Conservation (phyloP, 2,113 vertebrate species). For the Phaethornis superciliosus region DNA sequence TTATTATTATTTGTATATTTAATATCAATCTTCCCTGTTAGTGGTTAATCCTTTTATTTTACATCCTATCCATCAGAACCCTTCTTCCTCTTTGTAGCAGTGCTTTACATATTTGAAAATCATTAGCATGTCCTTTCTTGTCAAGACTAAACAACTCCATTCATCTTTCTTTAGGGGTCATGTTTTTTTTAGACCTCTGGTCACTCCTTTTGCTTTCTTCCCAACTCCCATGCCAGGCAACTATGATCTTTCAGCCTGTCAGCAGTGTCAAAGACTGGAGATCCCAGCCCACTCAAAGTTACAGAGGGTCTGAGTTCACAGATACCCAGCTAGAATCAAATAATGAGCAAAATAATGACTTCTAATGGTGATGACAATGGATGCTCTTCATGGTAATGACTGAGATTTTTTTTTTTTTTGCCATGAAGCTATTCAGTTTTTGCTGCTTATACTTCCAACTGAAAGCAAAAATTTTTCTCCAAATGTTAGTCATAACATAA, state of each 20-base stretch:
- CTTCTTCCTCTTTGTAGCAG: neutral
- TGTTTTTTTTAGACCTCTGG: constrained; percentile 56
- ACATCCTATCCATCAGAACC: neutral
- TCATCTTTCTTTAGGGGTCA: constrained; percentile 63
- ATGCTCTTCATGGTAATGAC: neutral
- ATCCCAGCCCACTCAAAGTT: neutral
- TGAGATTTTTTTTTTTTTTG: neutral
- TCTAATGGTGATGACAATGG: neutral
- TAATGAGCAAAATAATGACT: neutral
- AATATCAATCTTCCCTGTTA: neutral
- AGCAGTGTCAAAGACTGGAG: neutral
- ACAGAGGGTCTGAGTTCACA: neutral
- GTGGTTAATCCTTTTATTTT: constrained; percentile 8
- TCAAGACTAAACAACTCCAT: constrained; percentile 21
- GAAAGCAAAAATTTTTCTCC: neutral
- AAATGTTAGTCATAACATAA: neutral
- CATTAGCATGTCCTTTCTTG: constrained; percentile 30
- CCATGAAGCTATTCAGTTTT: neutral
- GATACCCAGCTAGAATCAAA: neutral
- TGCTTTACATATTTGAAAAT: constrained; percentile 20
- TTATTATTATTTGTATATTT: neutral
- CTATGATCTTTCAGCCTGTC: constrained; percentile 22
- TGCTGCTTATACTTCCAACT: neutral
- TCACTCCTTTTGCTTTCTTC: constrained; percentile 44
- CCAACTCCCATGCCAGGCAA: neutral